Percentiles rank a stretch among this genome's conserved stretches.
These are phyloP conservation scores for Caenorhabditis panamensis DNA, from an alignment of 2,888 invertebrate species.

Conservation along the genomic window DNA sequence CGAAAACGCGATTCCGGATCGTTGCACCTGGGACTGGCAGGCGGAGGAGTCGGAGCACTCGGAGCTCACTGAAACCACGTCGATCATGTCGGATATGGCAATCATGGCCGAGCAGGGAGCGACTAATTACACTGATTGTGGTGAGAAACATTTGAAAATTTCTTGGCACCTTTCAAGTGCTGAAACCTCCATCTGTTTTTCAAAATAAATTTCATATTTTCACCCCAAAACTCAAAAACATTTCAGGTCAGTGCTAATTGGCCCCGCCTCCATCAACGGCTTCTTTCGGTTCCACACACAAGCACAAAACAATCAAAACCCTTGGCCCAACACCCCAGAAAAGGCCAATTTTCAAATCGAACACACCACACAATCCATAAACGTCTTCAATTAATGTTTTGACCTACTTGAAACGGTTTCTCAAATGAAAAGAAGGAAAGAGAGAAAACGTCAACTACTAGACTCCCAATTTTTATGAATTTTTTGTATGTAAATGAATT, in stretches of 20 bases:
- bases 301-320: background rate
- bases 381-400: background rate
- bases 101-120: constrained; percentile 59
- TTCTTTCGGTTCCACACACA: too few species aligned
- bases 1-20: constrained; percentile 45
- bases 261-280: too few species aligned
- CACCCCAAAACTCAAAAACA: too few species aligned
- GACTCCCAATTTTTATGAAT: background rate
- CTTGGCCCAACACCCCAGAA: background rate
- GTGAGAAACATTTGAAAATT: too few species aligned
- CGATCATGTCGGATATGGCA: constrained; percentile 52
- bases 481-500: too few species aligned
- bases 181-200: too few species aligned
- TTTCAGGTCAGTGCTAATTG: background rate
- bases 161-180: too few species aligned
- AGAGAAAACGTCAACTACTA: background rate
- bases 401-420: constrained; percentile 9
- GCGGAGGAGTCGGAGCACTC: constrained; percentile 58
- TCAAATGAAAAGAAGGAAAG: background rate
- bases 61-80: constrained; percentile 54
- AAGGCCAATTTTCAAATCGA: too few species aligned
- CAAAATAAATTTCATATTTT: too few species aligned
- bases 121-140: constrained; percentile 57
- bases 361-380: background rate
- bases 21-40: constrained; percentile 60